Conservation (phyloP, 30 jellyfish, hydroid and myxozoan species). For the Cassiopea andromeda region DNA sequence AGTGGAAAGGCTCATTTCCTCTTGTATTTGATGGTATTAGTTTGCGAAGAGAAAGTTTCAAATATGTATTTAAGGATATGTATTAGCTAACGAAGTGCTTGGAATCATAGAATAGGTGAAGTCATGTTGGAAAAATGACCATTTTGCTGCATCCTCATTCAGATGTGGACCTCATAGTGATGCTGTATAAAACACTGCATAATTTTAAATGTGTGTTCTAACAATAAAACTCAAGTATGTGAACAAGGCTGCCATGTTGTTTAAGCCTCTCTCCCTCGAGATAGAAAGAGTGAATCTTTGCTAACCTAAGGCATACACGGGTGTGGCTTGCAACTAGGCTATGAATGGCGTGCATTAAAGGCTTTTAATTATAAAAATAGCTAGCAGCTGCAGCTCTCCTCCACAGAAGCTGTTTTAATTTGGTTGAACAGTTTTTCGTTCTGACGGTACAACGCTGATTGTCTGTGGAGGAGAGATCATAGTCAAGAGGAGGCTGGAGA, state of each 20-base stretch:
- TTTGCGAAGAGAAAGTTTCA: no score
- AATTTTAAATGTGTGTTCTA: background rate
- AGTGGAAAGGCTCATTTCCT: no score
- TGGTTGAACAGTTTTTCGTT: background rate
- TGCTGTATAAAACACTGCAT: background rate
- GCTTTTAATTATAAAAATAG: background rate
- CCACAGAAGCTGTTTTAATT: background rate
- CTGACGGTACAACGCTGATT: background rate
- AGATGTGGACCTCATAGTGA: background rate
- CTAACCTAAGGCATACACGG: background rate
- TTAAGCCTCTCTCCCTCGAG: background rate
- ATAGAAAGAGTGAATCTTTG: background rate
- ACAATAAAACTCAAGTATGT: background rate
- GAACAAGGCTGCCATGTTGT: background rate
- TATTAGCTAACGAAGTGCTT: no score
- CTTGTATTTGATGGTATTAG: no score
- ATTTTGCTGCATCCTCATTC: background rate
- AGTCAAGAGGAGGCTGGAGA: conserved; percentile 58
- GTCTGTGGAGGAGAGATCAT: conserved; percentile 1
- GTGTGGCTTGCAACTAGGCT: background rate
- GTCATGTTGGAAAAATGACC: no score
- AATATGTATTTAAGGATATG: no score
- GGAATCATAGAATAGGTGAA: no score
- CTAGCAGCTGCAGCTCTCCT: conserved; percentile 9
- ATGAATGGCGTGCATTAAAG: background rate